Conservation (phyloP, 2,113 vertebrate genomes). For the Coryphaenoides rupestris region DNA sequence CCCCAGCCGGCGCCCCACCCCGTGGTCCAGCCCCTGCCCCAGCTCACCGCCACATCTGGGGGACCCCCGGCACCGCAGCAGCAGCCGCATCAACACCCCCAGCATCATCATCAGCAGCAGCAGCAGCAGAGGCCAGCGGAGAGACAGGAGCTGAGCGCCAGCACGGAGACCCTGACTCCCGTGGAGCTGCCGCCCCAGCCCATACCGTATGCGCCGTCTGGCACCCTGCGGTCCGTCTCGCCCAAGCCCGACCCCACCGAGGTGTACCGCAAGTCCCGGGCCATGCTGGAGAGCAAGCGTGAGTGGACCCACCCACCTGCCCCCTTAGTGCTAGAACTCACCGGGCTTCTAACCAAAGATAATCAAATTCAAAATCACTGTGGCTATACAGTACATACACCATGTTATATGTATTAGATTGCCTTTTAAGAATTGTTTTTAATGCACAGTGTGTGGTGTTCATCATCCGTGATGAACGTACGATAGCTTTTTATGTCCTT, state of each 20-base stretch:
- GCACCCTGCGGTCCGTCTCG: constrained; percentile 76
- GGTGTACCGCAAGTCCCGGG: constrained; percentile 94
- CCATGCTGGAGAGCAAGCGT: constrained; percentile 92
- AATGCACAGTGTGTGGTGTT: no score
- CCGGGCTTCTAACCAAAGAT: no score
- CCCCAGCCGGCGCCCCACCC: constrained; percentile 39
- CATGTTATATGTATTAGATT: no score
- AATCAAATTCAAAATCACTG: no score
- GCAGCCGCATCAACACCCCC: constrained; percentile 49
- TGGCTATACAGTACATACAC: no score
- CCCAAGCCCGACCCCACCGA: constrained; percentile 92
- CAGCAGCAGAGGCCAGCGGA: constrained; percentile 36
- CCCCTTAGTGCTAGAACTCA: no score
- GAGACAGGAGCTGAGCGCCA: constrained; percentile 77
- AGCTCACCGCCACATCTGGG: constrained; percentile 20
- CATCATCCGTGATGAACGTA: no score
- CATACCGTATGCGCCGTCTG: constrained; percentile 79
- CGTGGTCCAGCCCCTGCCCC: constrained; percentile 23
- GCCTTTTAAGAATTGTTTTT: no score
- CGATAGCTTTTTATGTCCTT: no score
- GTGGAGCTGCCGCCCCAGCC: constrained; percentile 78
- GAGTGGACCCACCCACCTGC: constrained; percentile 70
- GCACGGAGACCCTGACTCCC: constrained; percentile 74
- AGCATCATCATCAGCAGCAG: constrained; percentile 56
- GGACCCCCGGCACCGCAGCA: constrained; percentile 46